A percentile compares a stretch with the other conserved stretches of the same genome.
These are phyloP conservation scores for Phrynocephalus versicolor DNA, from an alignment of 2,113 vertebrate genomes.

Conservation along the genomic window DNA sequence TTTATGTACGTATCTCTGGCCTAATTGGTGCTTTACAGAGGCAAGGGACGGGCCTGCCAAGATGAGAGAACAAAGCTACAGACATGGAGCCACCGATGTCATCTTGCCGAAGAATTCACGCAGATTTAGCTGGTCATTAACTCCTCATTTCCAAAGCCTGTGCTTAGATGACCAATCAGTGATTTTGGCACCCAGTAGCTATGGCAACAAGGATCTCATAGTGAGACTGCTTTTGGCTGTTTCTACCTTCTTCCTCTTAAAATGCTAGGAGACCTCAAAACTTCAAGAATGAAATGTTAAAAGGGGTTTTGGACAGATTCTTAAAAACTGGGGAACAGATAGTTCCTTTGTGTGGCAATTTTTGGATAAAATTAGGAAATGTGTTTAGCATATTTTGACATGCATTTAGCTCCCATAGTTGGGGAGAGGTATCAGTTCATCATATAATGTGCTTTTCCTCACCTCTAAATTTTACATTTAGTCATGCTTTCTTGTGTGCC, in stretches of 20 bases:
- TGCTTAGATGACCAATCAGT: not conserved
- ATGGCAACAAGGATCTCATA: not conserved
- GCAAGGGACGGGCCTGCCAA: constrained; percentile 46
- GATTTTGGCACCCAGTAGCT: not conserved
- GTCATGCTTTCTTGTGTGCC: too few relatives aligned
- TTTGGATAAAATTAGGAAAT: too few relatives aligned
- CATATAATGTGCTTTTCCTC: too few relatives aligned
- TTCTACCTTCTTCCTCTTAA: not conserved
- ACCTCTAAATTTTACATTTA: too few relatives aligned
- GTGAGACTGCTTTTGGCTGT: not conserved
- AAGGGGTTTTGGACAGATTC: not conserved
- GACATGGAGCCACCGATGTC: not conserved
- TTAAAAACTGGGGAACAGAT: too few relatives aligned
- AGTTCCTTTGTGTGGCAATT: not conserved
- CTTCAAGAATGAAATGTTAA: not conserved
- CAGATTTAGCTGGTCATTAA: constrained; percentile 3
- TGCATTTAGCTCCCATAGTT: too few relatives aligned
- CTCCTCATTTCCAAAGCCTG: constrained; percentile 35
- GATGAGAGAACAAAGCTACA: not conserved
- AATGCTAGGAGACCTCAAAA: too few relatives aligned
- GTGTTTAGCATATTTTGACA: too few relatives aligned
- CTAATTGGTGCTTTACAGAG: constrained; percentile 54
- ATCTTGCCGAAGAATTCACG: not conserved
- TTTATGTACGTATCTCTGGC: constrained; percentile 49
- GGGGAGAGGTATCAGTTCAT: too few relatives aligned